Evolutionary conservation across 2,888 invertebrate genomes (phyloP), one percentile per base, ranked within the genome.

Genomic region (Steinernema carpocapsae): DNA sequence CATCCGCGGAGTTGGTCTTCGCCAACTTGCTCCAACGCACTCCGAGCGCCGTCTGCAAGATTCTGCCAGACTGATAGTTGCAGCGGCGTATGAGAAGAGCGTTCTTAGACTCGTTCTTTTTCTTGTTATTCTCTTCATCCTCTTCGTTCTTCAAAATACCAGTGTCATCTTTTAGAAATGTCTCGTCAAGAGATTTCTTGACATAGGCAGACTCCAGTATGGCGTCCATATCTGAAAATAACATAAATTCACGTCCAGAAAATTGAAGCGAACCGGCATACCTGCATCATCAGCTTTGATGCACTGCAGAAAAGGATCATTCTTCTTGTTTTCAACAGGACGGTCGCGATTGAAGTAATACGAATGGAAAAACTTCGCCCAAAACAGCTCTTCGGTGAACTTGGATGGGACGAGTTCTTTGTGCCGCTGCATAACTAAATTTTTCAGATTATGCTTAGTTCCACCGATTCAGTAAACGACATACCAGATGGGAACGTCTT

Each of bases 311-410:
- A 99, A 99, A 76, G 97, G 91, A 89, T 99, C 97, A 90, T 97
- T 95, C 87, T 84, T 82, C 14, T n/a, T n/a, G n/a, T 37, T 45
- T 29, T 71, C 59, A 19, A 74, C 83, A 94, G 76, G 93, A 74
- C 94, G 92, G 90, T 97, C 97, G 71, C 90, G 81, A 82, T 91
- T 90, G 84, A 91, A 91, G 90, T 99, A 99, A 90, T 99, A 97
- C 22, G 97, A 97, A 88, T 99, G 97, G 90, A 99, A 99, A 90
- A 99, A 99, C 87, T 95, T 94, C 17, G 95, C 95, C 99, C 99
- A 99, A 90, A 99, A 99, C 87, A 97, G 96, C 0, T 94, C 92
- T 90, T 99, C 99, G 0, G 93, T 92, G 91, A 97, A 91, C 90
- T 95, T 94, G 79, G 93, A 91, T 42, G 99, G 99, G 46, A 99